phyloP scores from a whole-genome alignment of 53 echinoderm and acorn worm genomes.

The Actinopyga echinites region DNA sequence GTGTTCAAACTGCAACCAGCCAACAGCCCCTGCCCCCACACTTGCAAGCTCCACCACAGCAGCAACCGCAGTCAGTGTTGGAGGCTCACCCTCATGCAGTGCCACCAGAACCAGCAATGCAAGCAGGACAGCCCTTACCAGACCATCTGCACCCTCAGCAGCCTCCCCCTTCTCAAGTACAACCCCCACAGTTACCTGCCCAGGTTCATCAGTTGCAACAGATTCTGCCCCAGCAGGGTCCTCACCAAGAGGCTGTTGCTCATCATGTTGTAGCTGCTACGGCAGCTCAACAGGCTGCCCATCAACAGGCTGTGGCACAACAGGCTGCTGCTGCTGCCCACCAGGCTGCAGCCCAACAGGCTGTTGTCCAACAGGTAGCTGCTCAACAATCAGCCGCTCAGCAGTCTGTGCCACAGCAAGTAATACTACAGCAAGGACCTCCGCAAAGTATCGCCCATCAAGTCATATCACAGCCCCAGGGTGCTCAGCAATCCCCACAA shows the following conservation, averaged over 20 bases:
- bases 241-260: background rate
- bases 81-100: slow-evolving; percentile 19
- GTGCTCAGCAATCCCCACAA: background rate
- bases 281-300: slow-evolving; percentile 39
- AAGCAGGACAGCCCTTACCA: slow-evolving; percentile 16
- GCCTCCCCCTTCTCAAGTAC: background rate
- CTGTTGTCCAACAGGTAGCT: slow-evolving; percentile 30
- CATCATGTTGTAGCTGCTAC: slow-evolving; percentile 45
- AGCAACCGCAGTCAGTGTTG: slow-evolving; percentile 1
- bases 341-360: slow-evolving; percentile 47
- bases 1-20: background rate
- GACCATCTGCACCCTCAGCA: slow-evolving; percentile 8
- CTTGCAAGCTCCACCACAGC: background rate
- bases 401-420: slow-evolving; percentile 51
- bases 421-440: slow-evolving; percentile 21
- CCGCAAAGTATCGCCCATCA: slow-evolving; percentile 17
- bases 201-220: slow-evolving; percentile 5
- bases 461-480: slow-evolving; percentile 4
- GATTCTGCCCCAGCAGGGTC: background rate
- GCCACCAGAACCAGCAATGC: slow-evolving; percentile 2
- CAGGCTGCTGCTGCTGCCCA: slow-evolving; percentile 28
- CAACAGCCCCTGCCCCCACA: slow-evolving; percentile 1
- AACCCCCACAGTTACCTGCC: background rate
- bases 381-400: slow-evolving; percentile 46
- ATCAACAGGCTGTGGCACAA: slow-evolving; percentile 27